A percentile compares a stretch with the other conserved stretches of the same genome.
Conservation (phyloP, 2,113 vertebrate species). For the Fregetta grallaria region DNA sequence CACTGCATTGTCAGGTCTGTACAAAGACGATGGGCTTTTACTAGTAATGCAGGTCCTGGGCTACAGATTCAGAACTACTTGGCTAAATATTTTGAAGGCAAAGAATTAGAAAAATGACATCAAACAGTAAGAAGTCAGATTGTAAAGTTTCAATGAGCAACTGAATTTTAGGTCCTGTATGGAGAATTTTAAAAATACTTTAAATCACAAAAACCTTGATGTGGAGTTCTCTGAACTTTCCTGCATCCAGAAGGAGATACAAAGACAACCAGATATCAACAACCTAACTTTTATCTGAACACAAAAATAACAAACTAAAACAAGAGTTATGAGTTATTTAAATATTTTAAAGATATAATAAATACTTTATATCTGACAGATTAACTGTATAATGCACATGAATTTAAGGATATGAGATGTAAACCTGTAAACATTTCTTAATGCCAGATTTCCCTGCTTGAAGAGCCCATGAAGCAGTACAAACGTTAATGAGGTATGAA, state of each 20-base stretch:
- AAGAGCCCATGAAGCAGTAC: too few species aligned
- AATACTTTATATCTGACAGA: too few species aligned
- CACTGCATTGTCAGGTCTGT: neutral
- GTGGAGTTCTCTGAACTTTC: neutral
- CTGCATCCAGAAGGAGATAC: neutral
- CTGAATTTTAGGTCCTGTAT: neutral
- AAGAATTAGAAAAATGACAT: neutral
- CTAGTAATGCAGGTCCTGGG: neutral
- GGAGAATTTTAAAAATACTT: neutral
- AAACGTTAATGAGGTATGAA: too few species aligned
- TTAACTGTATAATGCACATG: too few species aligned
- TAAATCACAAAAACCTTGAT: neutral
- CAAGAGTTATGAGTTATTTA: neutral
- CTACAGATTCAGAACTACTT: neutral
- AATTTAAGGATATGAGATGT: too few species aligned
- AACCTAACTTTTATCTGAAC: neutral
- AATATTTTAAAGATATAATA: neutral
- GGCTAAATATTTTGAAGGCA: neutral
- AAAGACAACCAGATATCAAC: neutral
- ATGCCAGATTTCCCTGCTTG: too few species aligned
- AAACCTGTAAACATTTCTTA: too few species aligned
- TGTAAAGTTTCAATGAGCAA: neutral
- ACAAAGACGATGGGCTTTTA: neutral
- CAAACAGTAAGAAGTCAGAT: neutral
- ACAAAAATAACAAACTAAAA: neutral